phyloP scores from a whole-genome alignment of 1,140 invertebrate genomes.

The Papilio helenus region DNA sequence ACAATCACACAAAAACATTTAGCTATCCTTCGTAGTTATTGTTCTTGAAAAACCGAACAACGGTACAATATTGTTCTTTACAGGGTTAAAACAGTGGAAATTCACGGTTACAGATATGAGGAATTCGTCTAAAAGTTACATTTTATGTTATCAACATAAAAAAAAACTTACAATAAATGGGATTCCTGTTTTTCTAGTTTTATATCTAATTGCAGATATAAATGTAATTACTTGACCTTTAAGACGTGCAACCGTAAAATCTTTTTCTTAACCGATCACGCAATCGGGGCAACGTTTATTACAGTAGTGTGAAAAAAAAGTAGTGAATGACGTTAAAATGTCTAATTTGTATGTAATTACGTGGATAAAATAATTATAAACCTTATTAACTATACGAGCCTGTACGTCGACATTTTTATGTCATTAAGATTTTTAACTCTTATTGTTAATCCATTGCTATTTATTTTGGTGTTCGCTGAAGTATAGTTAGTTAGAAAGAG shows the following conservation, averaged over 20 bases:
- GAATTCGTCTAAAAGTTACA: background rate
- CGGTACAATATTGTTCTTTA: too few relatives aligned
- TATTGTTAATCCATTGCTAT: too few relatives aligned
- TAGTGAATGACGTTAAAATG: background rate
- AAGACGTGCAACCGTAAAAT: background rate
- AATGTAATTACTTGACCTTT: constrained; percentile 1
- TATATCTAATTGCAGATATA: background rate
- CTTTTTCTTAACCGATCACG: background rate
- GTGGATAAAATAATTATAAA: background rate
- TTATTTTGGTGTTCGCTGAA: too few relatives aligned
- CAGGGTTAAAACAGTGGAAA: too few relatives aligned
- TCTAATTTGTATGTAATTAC: background rate
- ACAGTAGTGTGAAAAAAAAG: background rate
- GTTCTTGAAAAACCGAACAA: too few relatives aligned
- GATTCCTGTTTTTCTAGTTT: background rate
- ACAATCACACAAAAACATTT: too few relatives aligned
- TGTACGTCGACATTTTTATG: too few relatives aligned
- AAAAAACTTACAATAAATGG: background rate
- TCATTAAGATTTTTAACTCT: too few relatives aligned
- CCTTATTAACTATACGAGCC: too few relatives aligned
- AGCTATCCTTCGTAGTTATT: too few relatives aligned
- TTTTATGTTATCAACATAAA: background rate
- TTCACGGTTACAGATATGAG: background rate
- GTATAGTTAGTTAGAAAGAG: too few relatives aligned
- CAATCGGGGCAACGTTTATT: background rate